phyloP scores from a whole-genome alignment of 2,888 invertebrate species.

The Marasmarcha lunaedactyla region DNA sequence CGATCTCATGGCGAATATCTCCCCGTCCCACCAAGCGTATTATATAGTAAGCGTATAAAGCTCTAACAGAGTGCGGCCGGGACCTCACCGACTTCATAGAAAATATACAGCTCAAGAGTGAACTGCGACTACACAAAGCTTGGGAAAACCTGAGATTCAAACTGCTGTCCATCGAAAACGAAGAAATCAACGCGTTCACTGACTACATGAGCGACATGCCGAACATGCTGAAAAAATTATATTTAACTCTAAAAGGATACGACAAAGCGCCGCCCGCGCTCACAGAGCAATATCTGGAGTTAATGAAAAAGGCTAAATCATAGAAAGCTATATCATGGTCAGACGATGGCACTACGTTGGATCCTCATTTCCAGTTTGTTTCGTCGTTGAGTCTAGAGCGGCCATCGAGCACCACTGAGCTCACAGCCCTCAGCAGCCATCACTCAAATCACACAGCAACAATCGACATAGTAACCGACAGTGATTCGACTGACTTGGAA shows the following conservation, averaged over 20 bases:
- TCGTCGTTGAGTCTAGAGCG: slow-evolving; percentile 38
- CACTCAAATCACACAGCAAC: slow-evolving; percentile 17
- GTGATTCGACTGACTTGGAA: slow-evolving; percentile 42
- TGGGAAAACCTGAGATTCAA: slow-evolving; percentile 43
- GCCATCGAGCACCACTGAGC: slow-evolving; percentile 25
- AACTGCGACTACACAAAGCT: slow-evolving; percentile 46
- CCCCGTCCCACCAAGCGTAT: too few species aligned
- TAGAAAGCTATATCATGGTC: slow-evolving; percentile 73
- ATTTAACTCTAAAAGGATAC: slow-evolving; percentile 69
- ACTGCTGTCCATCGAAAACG: slow-evolving; percentile 45
- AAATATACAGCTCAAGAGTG: slow-evolving; percentile 30
- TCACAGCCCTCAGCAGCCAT: slow-evolving; percentile 23
- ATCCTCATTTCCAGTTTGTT: slow-evolving; percentile 40
- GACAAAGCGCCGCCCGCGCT: slow-evolving; percentile 69
- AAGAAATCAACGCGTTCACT: slow-evolving; percentile 61
- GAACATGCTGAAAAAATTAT: slow-evolving; percentile 66
- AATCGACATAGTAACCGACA: slow-evolving; percentile 39
- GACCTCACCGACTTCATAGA: slow-evolving; percentile 33
- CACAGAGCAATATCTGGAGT: slow-evolving; percentile 67
- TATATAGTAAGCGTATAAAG: too few species aligned
- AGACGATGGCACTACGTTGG: slow-evolving; percentile 42
- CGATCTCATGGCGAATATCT: too few species aligned
- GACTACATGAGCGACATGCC: slow-evolving; percentile 65
- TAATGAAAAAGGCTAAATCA: slow-evolving; percentile 71
- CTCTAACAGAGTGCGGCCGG: too few species aligned